phyloP scores from a whole-genome alignment of 2,113 vertebrate genomes.

The Pantherophis guttatus region DNA sequence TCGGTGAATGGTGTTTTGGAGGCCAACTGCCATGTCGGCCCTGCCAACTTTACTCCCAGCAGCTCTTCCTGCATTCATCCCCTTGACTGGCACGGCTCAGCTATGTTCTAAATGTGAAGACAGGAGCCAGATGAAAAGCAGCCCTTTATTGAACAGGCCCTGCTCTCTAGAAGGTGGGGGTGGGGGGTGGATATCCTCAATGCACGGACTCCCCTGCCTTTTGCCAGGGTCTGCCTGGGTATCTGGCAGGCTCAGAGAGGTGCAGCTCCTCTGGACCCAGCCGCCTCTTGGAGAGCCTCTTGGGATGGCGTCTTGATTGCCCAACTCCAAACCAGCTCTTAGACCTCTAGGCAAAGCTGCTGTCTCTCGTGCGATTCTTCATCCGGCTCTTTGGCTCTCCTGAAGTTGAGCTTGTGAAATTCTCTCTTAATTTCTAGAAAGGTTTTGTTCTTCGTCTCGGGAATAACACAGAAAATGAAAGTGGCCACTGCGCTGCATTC shows the following conservation, averaged over 20 bases:
- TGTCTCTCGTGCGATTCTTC: slow-evolving; percentile 31
- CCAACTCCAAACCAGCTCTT: background rate
- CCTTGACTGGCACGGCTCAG: background rate
- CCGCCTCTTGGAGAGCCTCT: background rate
- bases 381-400: slow-evolving; percentile 33
- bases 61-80: background rate
- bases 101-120: background rate
- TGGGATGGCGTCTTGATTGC: background rate
- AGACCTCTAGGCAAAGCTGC: slow-evolving; percentile 34
- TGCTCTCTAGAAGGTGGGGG: background rate
- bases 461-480: slow-evolving; percentile 78
- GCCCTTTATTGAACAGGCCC: background rate
- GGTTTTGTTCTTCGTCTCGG: slow-evolving; percentile 89
- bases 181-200: background rate
- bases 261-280: background rate
- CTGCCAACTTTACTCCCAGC: background rate
- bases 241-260: background rate
- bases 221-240: background rate
- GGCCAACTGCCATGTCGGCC: background rate
- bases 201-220: background rate
- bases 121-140: background rate
- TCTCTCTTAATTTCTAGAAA: slow-evolving; percentile 82
- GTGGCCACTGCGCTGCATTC: slow-evolving; percentile 68
- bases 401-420: slow-evolving; percentile 69
- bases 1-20: background rate